These are phyloP conservation scores for Corythoichthys haematopterus DNA, from an alignment of 2,113 vertebrate genomes.

Conservation along the genomic window DNA sequence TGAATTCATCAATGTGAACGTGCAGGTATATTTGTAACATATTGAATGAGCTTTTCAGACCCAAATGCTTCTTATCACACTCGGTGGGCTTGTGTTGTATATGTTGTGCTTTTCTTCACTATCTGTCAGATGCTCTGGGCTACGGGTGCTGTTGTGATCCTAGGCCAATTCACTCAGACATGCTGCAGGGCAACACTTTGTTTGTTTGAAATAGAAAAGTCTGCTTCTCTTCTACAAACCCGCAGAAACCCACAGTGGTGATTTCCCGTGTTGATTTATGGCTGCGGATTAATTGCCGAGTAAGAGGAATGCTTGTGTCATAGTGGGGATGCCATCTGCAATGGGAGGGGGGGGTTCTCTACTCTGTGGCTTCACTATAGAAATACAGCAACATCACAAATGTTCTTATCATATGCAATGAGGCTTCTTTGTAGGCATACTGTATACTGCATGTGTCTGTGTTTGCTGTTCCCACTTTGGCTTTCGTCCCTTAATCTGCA, in stretches of 20 bases:
- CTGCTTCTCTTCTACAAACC: slow-evolving; percentile 18
- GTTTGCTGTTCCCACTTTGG: slow-evolving; percentile 52
- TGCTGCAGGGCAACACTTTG: slow-evolving; percentile 41
- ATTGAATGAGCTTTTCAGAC: not conserved
- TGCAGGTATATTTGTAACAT: not conserved
- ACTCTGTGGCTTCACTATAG: slow-evolving; percentile 18
- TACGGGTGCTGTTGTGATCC: slow-evolving; percentile 50
- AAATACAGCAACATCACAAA: slow-evolving; percentile 2
- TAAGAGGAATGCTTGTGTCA: slow-evolving; percentile 18
- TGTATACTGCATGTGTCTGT: slow-evolving; percentile 7
- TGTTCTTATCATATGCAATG: not conserved
- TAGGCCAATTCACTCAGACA: slow-evolving; percentile 48
- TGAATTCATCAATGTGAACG: slow-evolving; percentile 22
- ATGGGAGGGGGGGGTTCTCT: slow-evolving; percentile 29
- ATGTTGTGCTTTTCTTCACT: slow-evolving; percentile 30
- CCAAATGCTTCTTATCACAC: slow-evolving; percentile 27
- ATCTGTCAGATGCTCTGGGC: slow-evolving; percentile 15
- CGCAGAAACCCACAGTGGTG: slow-evolving; percentile 41
- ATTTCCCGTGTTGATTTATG: slow-evolving; percentile 54
- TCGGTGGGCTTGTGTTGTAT: slow-evolving; percentile 35
- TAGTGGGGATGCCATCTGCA: slow-evolving; percentile 37
- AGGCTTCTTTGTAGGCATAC: not conserved
- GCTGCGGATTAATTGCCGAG: slow-evolving; percentile 47
- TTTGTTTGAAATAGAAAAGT: slow-evolving; percentile 65
- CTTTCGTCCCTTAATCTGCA: slow-evolving; percentile 47